Percentiles rank a stretch among this genome's conserved stretches.
These are phyloP conservation scores for Catharus bicknelli DNA, from an alignment of 2,113 vertebrate species.

Conservation along the genomic window DNA sequence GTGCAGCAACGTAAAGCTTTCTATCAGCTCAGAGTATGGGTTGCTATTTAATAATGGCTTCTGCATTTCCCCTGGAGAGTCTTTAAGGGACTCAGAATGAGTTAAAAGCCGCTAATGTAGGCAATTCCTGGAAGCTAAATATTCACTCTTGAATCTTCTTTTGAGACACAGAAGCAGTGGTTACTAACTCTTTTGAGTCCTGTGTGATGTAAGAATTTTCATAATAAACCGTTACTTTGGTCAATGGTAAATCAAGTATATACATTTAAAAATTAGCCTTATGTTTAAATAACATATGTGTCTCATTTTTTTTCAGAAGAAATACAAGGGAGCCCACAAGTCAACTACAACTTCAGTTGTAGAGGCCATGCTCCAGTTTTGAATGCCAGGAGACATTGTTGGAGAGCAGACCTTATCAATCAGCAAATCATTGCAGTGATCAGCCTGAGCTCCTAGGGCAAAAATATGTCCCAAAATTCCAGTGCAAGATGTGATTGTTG, in stretches of 20 bases:
- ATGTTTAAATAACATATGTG: background rate
- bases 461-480: background rate
- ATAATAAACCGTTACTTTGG: background rate
- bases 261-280: background rate
- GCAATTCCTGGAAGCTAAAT: background rate
- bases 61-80: background rate
- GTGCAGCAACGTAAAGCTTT: rapidly evolving
- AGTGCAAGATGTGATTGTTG: background rate
- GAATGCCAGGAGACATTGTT: background rate
- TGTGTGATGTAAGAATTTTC: background rate
- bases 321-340: background rate
- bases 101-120: background rate
- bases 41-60: background rate
- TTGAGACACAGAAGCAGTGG: background rate
- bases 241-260: background rate
- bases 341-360: background rate
- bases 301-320: background rate
- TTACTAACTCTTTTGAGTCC: background rate
- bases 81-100: background rate
- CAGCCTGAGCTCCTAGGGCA: background rate
- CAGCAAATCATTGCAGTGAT: background rate
- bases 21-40: background rate
- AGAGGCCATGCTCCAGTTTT: background rate
- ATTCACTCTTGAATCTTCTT: background rate
- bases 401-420: background rate